phyloP scores from a whole-genome alignment of 2,797 vertebrate species.

The Crypturellus tataupa region DNA sequence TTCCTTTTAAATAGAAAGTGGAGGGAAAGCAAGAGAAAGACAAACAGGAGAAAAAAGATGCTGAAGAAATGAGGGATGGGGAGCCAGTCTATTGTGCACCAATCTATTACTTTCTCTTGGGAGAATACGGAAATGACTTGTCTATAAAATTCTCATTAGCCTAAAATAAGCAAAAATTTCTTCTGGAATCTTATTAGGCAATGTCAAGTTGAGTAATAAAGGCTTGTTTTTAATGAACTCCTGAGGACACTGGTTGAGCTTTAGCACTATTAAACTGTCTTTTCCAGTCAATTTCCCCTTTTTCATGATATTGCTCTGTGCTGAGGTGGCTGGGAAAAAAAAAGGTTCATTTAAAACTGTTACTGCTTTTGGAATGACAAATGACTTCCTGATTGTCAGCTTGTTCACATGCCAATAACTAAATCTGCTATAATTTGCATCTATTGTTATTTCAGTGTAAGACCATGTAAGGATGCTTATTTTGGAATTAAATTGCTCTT shows the following conservation, averaged over 20 bases:
- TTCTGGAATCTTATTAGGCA: conserved; percentile 65
- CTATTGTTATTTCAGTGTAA: not conserved
- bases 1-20: conserved; percentile 43
- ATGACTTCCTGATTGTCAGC: conserved; percentile 44
- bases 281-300: conserved; percentile 40
- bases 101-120: conserved; percentile 73
- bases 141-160: conserved; percentile 79
- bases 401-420: not conserved
- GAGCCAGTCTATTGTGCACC: conserved; percentile 55
- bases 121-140: conserved; percentile 76
- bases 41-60: conserved; percentile 55
- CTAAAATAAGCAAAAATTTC: conserved; percentile 76
- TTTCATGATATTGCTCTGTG: conserved; percentile 45
- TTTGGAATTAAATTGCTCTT: not conserved
- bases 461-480: not conserved
- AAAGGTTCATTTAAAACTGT: conserved; percentile 49
- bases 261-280: conserved; percentile 53
- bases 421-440: not conserved
- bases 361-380: conserved; percentile 13
- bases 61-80: conserved; percentile 55
- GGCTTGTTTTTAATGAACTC: conserved; percentile 74
- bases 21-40: conserved; percentile 30
- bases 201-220: conserved; percentile 75
- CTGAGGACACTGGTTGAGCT: conserved; percentile 55
- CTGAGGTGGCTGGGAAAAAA: conserved; percentile 11